phyloP scores from a whole-genome alignment of 2,113 vertebrate species.

The Arothron firmamentum region DNA sequence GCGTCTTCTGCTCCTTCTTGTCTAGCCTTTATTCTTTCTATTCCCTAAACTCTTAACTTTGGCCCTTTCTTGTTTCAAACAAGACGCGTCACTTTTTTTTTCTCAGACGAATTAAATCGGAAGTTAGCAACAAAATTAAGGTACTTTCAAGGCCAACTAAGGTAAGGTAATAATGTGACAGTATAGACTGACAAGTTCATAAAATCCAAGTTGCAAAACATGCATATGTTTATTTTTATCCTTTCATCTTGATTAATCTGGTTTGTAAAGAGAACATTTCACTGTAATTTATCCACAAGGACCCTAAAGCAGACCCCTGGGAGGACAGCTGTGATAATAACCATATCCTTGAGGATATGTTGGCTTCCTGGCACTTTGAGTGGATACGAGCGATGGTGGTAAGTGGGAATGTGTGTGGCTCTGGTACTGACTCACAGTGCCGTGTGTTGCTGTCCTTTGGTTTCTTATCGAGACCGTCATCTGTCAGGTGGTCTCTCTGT shows the following conservation, averaged over 20 bases:
- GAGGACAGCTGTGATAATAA: conserved; percentile 73
- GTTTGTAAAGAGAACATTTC: conserved; percentile 65
- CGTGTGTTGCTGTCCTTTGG: conserved; percentile 59
- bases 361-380: conserved; percentile 83
- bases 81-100: not conserved
- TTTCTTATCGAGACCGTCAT: conserved; percentile 47
- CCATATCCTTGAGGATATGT: conserved; percentile 80
- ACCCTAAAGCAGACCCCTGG: conserved; percentile 72
- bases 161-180: conserved; percentile 13
- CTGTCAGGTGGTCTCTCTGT: conserved; percentile 56
- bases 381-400: conserved; percentile 80
- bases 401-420: conserved; percentile 73
- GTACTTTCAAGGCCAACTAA: conserved; percentile 16
- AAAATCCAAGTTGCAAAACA: conserved; percentile 3
- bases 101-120: not conserved
- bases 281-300: conserved; percentile 80
- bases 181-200: too few relatives aligned
- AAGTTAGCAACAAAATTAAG: not conserved
- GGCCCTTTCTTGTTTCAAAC: conserved; percentile 19
- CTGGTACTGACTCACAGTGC: conserved; percentile 42
- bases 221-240: conserved; percentile 22
- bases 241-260: conserved; percentile 48
- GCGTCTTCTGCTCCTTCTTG: conserved; percentile 36
- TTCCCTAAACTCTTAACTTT: conserved; percentile 17
- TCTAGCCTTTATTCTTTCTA: conserved; percentile 33